Evolutionary conservation across 2,113 vertebrate genomes (phyloP).

Genomic region (Myotis brandtii): DNA sequence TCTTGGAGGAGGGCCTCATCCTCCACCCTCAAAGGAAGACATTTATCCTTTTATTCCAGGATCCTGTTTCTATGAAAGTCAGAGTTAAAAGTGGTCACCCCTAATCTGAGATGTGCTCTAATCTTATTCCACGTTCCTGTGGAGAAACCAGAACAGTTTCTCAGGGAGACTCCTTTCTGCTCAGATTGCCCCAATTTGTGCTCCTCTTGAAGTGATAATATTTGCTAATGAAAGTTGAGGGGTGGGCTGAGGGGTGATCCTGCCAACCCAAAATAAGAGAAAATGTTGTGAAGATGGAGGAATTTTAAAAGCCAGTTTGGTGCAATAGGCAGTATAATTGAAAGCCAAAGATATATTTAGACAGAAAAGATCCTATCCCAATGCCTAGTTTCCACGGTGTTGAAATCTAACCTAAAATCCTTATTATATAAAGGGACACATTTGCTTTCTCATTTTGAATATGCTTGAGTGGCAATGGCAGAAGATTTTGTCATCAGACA

Average conservation of each 20-base stretch:
- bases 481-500: conserved; percentile 79
- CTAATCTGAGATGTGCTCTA: conserved; percentile 50
- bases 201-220: conserved; percentile 66
- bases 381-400: conserved; percentile 83
- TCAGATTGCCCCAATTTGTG: neutral
- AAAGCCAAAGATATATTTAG: conserved; percentile 81
- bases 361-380: conserved; percentile 74
- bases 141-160: neutral
- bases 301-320: conserved; percentile 74
- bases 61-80: conserved; percentile 9
- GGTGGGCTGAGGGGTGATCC: conserved; percentile 59
- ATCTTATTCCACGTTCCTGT: neutral
- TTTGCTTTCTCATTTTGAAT: conserved; percentile 78
- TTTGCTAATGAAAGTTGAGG: conserved; percentile 69
- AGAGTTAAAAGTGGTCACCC: conserved; percentile 42
- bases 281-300: conserved; percentile 40
- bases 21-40: neutral
- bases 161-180: conserved; percentile 40
- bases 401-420: conserved; percentile 82
- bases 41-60: neutral
- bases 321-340: conserved; percentile 74
- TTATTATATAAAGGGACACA: conserved; percentile 70
- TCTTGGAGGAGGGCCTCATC: neutral
- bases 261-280: conserved; percentile 67
- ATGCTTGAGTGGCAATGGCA: conserved; percentile 68